Evolutionary conservation across 2,888 invertebrate genomes (phyloP).

Genomic region (Archaeoteleia sp.): DNA sequence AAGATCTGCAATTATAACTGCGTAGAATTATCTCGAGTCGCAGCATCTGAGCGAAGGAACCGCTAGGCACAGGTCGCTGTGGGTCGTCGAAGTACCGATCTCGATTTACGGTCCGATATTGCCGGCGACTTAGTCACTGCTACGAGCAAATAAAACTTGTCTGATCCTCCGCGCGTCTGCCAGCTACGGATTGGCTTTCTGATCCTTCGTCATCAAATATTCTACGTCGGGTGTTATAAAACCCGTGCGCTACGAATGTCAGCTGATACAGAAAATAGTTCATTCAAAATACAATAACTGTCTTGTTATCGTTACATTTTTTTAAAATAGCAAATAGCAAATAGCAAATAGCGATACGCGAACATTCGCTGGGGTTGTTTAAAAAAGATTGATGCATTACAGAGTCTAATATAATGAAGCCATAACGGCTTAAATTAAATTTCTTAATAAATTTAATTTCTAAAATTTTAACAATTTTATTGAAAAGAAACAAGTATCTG

Average conservation of each 20-base stretch:
- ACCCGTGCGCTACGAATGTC: conserved; percentile 11
- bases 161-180: conserved; percentile 32
- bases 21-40: conserved; percentile 46
- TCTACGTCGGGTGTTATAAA: conserved; percentile 25
- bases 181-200: conserved; percentile 19
- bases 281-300: conserved; percentile 17
- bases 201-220: conserved; percentile 41
- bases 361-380: too few species aligned
- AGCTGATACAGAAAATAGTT: conserved; percentile 19
- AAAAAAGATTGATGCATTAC: too few species aligned
- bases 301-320: conserved; percentile 12
- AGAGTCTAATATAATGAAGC: too few species aligned
- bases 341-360: too few species aligned
- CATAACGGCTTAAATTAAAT: not conserved
- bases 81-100: conserved; percentile 61
- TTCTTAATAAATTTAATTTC: conserved; percentile 5
- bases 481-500: conserved; percentile 8
- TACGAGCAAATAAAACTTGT: conserved; percentile 48
- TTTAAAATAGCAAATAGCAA: not conserved
- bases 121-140: conserved; percentile 40
- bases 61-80: conserved; percentile 57
- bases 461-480: conserved; percentile 6
- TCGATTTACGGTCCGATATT: conserved; percentile 58
- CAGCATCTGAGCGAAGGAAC: conserved; percentile 55
- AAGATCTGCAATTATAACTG: conserved; percentile 51